A percentile compares a stretch with the other conserved stretches of the same genome.
Conservation (phyloP, 2,888 invertebrate species). For the Hirtodrosophila histrioides region DNA sequence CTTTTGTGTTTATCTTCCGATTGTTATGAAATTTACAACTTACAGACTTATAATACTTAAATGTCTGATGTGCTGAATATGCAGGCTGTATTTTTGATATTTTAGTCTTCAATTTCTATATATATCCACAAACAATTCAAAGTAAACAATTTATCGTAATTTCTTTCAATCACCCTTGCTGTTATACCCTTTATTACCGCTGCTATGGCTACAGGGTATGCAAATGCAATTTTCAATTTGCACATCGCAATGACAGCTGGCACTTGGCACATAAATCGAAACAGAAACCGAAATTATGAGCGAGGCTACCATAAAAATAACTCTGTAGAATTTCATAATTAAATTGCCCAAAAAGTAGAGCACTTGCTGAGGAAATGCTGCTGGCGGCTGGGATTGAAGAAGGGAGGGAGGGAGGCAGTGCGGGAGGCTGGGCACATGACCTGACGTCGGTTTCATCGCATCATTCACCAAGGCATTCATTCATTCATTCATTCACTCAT, state of each 20-base stretch:
- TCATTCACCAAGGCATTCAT: conserved; percentile 54
- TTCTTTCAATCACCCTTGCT: too few species aligned
- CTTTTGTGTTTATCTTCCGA: too few species aligned
- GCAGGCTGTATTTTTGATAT: too few species aligned
- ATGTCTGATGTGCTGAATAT: too few species aligned
- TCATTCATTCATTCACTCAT: conserved; percentile 53
- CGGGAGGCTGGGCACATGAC: background rate
- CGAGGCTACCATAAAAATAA: conserved; percentile 48
- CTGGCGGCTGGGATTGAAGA: background rate
- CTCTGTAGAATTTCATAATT: conserved; percentile 64
- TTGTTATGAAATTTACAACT: too few species aligned
- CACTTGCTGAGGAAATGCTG: conserved; percentile 27
- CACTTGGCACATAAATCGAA: conserved; percentile 75
- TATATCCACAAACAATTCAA: too few species aligned
- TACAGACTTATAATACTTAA: too few species aligned
- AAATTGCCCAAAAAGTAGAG: conserved; percentile 75
- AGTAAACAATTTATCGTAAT: too few species aligned
- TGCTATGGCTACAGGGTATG: background rate
- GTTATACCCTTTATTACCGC: too few species aligned
- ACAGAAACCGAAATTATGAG: conserved; percentile 38
- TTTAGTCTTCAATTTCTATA: too few species aligned
- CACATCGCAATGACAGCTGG: conserved; percentile 50
- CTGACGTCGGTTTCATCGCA: conserved; percentile 43
- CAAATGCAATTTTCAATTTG: conserved; percentile 54
- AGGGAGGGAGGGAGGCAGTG: too few species aligned